Evolutionary conservation across 2,797 vertebrate genomes (phyloP).

Genomic region (Diplodus sargus): DNA sequence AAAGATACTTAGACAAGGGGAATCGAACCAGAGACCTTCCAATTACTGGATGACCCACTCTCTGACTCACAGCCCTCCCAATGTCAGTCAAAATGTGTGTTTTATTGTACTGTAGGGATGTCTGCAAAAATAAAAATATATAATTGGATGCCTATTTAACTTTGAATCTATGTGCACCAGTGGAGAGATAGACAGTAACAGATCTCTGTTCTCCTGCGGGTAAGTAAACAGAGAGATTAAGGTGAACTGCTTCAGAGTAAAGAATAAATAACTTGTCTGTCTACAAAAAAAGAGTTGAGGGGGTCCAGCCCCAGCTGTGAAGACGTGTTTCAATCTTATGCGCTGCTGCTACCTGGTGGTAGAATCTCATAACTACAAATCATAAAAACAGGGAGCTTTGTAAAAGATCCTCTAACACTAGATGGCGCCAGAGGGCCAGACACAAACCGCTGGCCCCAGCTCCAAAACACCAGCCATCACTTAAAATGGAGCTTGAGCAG

Average conservation of each 20-base stretch:
- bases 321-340: constrained; percentile 2
- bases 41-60: no score
- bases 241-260: background rate
- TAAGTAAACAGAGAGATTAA: background rate
- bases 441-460: background rate
- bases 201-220: background rate
- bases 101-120: background rate
- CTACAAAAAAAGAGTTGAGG: no score
- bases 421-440: constrained; percentile 47
- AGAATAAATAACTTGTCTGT: background rate
- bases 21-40: no score
- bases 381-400: fast-evolving
- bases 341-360: constrained; percentile 52
- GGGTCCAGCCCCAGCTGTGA: fast-evolving
- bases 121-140: background rate
- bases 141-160: background rate
- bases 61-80: no score
- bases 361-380: fast-evolving
- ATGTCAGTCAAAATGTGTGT: constrained; percentile 17
- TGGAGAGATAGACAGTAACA: background rate
- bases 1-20: no score
- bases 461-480: background rate
- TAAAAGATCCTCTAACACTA: constrained; percentile 11
- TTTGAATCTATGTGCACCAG: background rate
- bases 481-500: constrained; percentile 14